A percentile compares a stretch with the other conserved stretches of the same genome.
phyloP scores from a whole-genome alignment of 2,888 invertebrate genomes.

The Diplolepis rosae region DNA sequence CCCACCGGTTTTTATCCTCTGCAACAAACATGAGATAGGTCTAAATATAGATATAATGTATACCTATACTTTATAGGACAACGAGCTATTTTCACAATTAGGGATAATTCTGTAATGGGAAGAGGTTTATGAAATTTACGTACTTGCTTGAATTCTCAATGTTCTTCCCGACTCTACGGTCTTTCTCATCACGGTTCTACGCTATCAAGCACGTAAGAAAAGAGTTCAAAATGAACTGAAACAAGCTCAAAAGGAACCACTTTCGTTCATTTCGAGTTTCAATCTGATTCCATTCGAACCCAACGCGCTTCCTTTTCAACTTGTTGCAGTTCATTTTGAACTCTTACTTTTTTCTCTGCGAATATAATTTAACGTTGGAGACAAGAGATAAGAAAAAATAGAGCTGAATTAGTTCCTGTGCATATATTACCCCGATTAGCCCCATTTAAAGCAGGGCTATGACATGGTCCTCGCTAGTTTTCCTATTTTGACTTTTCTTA shows the following conservation, averaged over 20 bases:
- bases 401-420: neutral
- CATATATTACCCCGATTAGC: neutral
- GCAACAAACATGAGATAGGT: neutral
- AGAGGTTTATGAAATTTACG: neutral
- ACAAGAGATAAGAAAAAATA: neutral
- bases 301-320: no score
- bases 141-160: neutral
- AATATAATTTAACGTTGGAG: neutral
- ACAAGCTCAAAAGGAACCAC: no score
- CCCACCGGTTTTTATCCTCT: neutral
- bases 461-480: no score
- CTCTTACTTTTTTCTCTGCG: no score
- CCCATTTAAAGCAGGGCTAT: no score
- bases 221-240: no score
- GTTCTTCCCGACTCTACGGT: neutral
- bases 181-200: neutral
- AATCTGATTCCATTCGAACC: no score
- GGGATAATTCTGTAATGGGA: slow-evolving; percentile 1
- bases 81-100: neutral
- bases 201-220: no score
- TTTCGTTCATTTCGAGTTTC: no score
- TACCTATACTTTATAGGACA: neutral
- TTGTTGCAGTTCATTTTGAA: no score
- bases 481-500: no score
- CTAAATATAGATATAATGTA: neutral